Base-by-base conservation (phyloP, 2,113 vertebrate species). In the Rhinichthys klamathensis region DNA sequence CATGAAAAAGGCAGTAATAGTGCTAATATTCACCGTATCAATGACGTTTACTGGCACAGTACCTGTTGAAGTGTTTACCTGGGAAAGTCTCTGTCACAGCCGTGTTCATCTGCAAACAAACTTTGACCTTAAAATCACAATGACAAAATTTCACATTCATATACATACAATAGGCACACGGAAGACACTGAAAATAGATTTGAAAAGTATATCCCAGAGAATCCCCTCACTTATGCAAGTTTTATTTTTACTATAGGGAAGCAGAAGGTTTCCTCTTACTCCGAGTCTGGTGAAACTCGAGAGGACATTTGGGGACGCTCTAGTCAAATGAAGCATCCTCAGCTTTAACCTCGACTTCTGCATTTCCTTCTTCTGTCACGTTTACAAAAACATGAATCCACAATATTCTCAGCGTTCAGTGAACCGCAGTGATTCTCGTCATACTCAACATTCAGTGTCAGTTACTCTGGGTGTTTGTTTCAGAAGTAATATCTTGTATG, bases 281-380 rank as follows among this genome's bases (percentile, higher is more conserved):
- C 25, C n/a, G 51, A 54, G 49, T 32, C 8, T 30, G 51, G 11
- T 13, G 51, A 77, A 56, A 77, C 74, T 54, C 27, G 12, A 21
- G 16, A 69, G 65, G 65, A 10, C 16, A 35, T 69, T 35, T 21
- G 16, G 65, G 30, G 35, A 35, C 15, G 6, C 2, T 21, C 51
- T 54, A 54, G 16, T 54, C 51, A 54, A 54, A 54, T 18, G 4
- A 51, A 51, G 49, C 9, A 11, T 10, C 9, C 5, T 10, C 3
- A 11, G 4, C n/a, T 73, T 11, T 27, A 38, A 82, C 80, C 60
- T 82, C 44, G 3, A 56, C 67, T 83, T 83, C 49, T 73, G 67
- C 49, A 58, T 73, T 54, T 35, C 49, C 0, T 69, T 0, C 30
- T 32, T 6, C 13, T 1, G 32, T 38, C 67, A 70, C 67, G 5